A percentile compares a stretch with the other conserved stretches of the same genome.
Evolutionary conservation across 2,888 invertebrate genomes (phyloP).

Genomic region (Harpalus rufipes): DNA sequence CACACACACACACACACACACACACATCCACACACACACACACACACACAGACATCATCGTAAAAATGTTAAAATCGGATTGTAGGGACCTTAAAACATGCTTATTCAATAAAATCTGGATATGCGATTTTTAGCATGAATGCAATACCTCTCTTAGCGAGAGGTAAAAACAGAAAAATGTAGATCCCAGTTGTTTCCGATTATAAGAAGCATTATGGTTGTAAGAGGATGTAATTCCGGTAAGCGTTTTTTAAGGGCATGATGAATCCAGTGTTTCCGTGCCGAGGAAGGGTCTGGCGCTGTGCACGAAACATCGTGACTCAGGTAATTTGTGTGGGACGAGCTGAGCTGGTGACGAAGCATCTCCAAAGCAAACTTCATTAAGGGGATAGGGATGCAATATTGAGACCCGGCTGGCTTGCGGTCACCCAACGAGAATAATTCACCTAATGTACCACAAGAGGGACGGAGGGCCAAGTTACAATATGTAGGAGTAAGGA

Average conservation of each 20-base stretch:
- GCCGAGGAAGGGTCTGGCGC: neutral
- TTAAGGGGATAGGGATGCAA: conserved; percentile 44
- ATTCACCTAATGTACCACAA: conserved; percentile 16
- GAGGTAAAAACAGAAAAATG: too few relatives aligned
- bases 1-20: too few relatives aligned
- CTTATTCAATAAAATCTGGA: too few relatives aligned
- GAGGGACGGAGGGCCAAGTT: too few relatives aligned
- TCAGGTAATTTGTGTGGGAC: conserved; percentile 54
- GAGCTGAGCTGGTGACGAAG: conserved; percentile 41
- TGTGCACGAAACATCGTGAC: conserved; percentile 19
- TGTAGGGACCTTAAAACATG: too few relatives aligned
- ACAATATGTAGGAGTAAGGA: neutral
- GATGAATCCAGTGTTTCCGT: conserved; percentile 29
- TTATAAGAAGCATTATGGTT: neutral
- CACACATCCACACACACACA: too few relatives aligned
- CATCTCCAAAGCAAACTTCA: conserved; percentile 57
- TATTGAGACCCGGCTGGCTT: conserved; percentile 42
- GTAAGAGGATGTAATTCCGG: neutral
- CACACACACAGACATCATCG: too few relatives aligned
- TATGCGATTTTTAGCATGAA: too few relatives aligned
- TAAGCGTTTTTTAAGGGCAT: conserved; percentile 31
- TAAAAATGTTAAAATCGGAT: too few relatives aligned
- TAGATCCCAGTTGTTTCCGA: too few relatives aligned
- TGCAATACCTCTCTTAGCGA: too few relatives aligned
- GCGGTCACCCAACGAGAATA: conserved; percentile 33